Evolutionary conservation across 2,888 invertebrate genomes (phyloP), one percentile per base, ranked within the genome.

Genomic region (Adela reaumurella): DNA sequence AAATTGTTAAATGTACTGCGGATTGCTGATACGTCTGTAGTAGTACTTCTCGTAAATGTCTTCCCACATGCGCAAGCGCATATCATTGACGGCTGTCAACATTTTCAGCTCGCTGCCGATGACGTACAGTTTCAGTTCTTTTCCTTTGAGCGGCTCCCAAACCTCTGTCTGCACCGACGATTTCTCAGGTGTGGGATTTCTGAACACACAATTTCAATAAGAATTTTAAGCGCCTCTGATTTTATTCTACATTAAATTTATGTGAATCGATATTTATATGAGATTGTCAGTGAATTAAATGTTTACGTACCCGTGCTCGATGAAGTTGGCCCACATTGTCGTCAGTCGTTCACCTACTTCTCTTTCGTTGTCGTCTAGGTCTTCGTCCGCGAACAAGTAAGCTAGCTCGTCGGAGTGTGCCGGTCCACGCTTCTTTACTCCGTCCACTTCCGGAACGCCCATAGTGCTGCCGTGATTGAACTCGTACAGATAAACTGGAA

Each of bases 361-460:
- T 2, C 60, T 65, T n/a, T 74, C 69, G 0, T 68, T 65, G 0
- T 63, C 70, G 1, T 61, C 59, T 1, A 68, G 50, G 17, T 57
- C 57, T 54, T 0, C 62, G 63, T 14, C n/a, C 53, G 56, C 6
- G 57, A 56, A 74, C 48, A 78, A 52, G 51, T 70, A 72, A 0
- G 63, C 68, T 47, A 78, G 58, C 52, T 78, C 78, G 46, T 78
- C 78, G 1, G 73, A 69, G 52, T 76, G 72, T 0, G 74, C 71
- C 1, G 77, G 74, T 1, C 78, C 77, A 1, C 42, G 50, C 55
- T 74, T 77, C 10, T 52, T 50, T 6, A 65, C 49, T 1, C 61
- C 63, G 1, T 61, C 61, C 48, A 70, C 70, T 0, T 61, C 53
- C 28, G 59, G 61, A 8, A 73, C 66, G 1, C 76, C 76, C 1